Base-by-base conservation (phyloP, 2,797 vertebrate genomes). In the Chrosomus eos region DNA sequence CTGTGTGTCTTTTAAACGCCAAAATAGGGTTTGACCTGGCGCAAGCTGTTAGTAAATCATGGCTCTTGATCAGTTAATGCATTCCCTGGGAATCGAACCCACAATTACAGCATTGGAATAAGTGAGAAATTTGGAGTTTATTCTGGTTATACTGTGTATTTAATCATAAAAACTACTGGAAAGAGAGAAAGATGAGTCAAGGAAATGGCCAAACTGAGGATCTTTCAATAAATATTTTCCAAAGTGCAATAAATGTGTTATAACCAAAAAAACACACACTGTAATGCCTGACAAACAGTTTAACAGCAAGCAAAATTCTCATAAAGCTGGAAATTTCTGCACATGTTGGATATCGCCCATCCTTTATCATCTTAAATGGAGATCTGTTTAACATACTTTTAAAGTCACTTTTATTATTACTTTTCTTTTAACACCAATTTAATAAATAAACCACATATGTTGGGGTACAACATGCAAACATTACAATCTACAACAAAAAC, bases 401-500 rank as follows among this genome's bases (percentile, higher is more conserved):
- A 89, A 85, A 75, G 80, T 88, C 60, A 74, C 89, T 91, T 94
- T 94, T 92, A 93, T 94, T 92, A 92, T 93, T 93, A 91, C 76
- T 74, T 33, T 87, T 86, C 77, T 88, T 93, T 90, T 73, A 93
- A 92, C 93, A 95, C 93, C 94, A 90, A 93, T 95, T 94, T 93
- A 96, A 97, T 97, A 98, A 97, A 97, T 97, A 97, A 92, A 93
- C 91, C 93, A 94, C 90, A 91, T 95, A 92, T 92, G 90, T 91
- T 88, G 93, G 93, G 91, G 89, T 89, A 94, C 90, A 93, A 90
- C 95, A 96, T 95, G 95, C 95, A 94, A 93, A 93, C 91, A 91
- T 91, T 86, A 92, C 85, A 93, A 93, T 93, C 91, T 92, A 95
- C 92, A 95, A 92, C 93, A 91, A 91, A 88, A 92, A 92, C 91